A percentile compares a stretch with the other conserved stretches of the same genome.
Evolutionary conservation across 2,797 vertebrate species (phyloP).

Genomic region (Amblyraja radiata): DNA sequence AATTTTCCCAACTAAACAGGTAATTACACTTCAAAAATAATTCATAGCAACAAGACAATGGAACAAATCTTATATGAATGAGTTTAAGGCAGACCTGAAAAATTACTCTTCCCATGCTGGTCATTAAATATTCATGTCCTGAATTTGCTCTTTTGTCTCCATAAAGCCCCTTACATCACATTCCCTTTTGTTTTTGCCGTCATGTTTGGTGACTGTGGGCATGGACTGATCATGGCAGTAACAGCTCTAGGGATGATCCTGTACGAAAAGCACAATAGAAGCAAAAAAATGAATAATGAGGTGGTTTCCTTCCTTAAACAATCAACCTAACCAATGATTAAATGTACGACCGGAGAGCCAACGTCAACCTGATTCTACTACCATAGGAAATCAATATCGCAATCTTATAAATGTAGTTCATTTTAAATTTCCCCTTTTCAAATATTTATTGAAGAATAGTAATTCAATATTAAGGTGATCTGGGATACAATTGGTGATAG

Average conservation of each 20-base stretch:
- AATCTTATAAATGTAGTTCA: neutral
- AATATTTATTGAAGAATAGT: neutral
- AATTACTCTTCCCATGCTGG: neutral
- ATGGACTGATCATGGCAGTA: constrained; percentile 45
- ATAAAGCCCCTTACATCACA: constrained; percentile 46
- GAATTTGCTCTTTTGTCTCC: neutral
- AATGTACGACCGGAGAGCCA: neutral
- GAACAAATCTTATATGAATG: no score
- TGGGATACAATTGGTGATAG: neutral
- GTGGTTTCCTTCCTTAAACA: neutral
- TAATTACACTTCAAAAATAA: neutral
- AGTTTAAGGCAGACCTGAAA: neutral
- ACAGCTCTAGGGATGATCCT: constrained; percentile 45
- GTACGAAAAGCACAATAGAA: constrained; percentile 42
- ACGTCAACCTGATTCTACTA: neutral
- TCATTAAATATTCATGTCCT: constrained; percentile 8
- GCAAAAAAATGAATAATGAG: constrained; percentile 45
- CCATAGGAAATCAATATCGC: neutral
- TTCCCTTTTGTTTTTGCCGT: constrained; percentile 33
- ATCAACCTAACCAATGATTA: neutral
- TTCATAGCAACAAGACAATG: neutral
- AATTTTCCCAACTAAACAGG: neutral
- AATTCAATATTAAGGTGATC: neutral
- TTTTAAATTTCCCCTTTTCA: neutral
- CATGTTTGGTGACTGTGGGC: constrained; percentile 45